Evolutionary conservation across 2,888 invertebrate species (phyloP), one percentile per base, ranked within the genome.

Genomic region (Perizoma affinitatum): DNA sequence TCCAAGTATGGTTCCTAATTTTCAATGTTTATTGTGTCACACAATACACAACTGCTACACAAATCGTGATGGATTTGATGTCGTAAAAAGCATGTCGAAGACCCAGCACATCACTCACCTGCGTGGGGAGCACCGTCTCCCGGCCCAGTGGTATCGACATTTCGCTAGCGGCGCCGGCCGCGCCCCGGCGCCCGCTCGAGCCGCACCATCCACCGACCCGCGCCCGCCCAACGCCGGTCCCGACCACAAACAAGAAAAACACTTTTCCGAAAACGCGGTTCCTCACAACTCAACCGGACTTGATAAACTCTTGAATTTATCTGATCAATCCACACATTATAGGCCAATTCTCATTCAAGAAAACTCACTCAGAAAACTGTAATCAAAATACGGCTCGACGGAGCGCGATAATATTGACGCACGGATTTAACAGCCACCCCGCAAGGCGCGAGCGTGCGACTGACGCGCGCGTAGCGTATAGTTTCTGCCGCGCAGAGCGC

Each of bases 101-200:
- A 50, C 58, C 43, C 68, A 65, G 49, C 58, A 45, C 68, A 65
- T 46, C 71, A 81, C 90, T 90, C 86, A 91, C 91, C 92, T 92
- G 91, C 71, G 91, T 84, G 75, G 92, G 88, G 80, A 92, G 88
- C 74, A 87, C 88, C 68, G 90, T 88, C 78, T 93, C 92, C 89
- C 92, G 87, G 84, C 84, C 85, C 76, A 90, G 85, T 86, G 92
- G 91, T 91, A 92, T 92, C 87, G 92, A 92, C 92, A 92, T 92
- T 88, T 90, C 83, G 87, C 87, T 84, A 89, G 86, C 87, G 90
- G 88, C 89, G 90, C 89, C 88, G 89, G 90, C 90, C 90, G 88
- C 90, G 82, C 90, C 90, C 90, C 90, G 90, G 90, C 90, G 88
- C 86, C 87, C 87, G 83, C 86, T 80, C 87, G 82, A 85, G 84